Evolutionary conservation across 2,113 vertebrate species (phyloP), one percentile per base, ranked within the genome.

Genomic region (Passerina amoena): DNA sequence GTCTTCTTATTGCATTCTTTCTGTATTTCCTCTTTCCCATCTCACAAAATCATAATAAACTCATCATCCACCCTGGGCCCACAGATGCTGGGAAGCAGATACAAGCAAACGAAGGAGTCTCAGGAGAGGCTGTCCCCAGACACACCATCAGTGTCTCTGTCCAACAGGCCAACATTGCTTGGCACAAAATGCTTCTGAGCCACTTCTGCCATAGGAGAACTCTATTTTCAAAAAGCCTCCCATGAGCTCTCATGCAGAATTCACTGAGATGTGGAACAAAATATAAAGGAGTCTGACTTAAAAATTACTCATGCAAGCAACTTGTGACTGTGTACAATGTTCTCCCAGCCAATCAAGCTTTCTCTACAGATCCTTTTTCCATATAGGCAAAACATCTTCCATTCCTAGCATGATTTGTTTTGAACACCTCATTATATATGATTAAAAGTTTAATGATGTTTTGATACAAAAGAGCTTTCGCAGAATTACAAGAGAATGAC

Each of bases 401-500:
- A 65, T 33, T 64, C 37, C 44, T 48, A 44, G 31, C 37, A 57
- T 38, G 28, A 83, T 59, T 77, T 63, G 45, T 70, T 90, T 86
- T 82, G 50, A 92, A 77, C 30, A 90, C 54, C 5, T 82, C 65
- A 75, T 69, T 75, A 70, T 7, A 50, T 63, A 66, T 63, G 14
- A 86, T 93, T 82, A 66, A 70, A 90, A 65, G 47, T 80, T 85
- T 71, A 91, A 89, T 0, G 3, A 85, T 56, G 48, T 91, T 95
- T 94, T 93, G 54, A 85, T 77, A 85, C 37, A 80, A 86, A 92
- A 85, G n/a, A 96, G 11, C 6, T 73, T 90, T 94, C 83, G 42
- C 51, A 86, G 86, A 92, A 88, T 73, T 65, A 73, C 54, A 90
- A 65, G 19, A 73, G 51, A 80, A 88, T 70, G 18, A 77, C 44